Evolutionary conservation across 2,113 vertebrate species (phyloP).

Genomic region (Ageneiosus marmoratus): DNA sequence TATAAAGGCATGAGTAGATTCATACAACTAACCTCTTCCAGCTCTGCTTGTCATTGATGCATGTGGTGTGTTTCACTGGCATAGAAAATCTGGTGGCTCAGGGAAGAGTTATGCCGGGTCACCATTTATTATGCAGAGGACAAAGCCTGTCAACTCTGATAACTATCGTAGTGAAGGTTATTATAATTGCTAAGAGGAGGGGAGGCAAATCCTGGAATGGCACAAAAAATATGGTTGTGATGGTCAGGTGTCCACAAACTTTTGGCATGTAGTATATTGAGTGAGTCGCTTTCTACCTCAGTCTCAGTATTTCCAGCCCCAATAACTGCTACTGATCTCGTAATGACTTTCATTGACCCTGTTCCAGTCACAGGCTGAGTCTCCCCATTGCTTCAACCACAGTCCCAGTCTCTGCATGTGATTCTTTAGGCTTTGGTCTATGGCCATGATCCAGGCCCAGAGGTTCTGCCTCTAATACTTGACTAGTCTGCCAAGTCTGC

Average conservation of each 20-base stretch:
- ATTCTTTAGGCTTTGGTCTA: not conserved
- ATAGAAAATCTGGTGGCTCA: not conserved
- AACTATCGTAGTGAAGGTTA: not conserved
- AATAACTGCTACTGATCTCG: not conserved
- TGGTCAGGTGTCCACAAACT: too few species aligned
- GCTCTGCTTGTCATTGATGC: not conserved
- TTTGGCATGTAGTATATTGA: not conserved
- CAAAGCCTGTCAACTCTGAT: not conserved
- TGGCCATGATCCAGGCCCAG: not conserved
- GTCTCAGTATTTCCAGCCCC: not conserved
- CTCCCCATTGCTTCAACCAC: not conserved
- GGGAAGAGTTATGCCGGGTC: not conserved
- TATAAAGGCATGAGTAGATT: not conserved
- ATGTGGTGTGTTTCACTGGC: not conserved
- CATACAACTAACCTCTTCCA: not conserved
- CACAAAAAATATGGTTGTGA: too few species aligned
- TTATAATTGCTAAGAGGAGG: not conserved
- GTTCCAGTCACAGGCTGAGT: not conserved
- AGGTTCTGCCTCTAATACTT: too few species aligned
- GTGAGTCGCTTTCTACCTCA: not conserved
- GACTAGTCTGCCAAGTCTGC: not conserved
- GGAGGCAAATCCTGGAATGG: not conserved
- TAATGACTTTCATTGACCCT: not conserved
- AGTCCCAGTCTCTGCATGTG: not conserved
- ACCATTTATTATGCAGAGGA: not conserved